Conservation (phyloP, 2,888 invertebrate species). For the Latrodectus hesperus region DNA sequence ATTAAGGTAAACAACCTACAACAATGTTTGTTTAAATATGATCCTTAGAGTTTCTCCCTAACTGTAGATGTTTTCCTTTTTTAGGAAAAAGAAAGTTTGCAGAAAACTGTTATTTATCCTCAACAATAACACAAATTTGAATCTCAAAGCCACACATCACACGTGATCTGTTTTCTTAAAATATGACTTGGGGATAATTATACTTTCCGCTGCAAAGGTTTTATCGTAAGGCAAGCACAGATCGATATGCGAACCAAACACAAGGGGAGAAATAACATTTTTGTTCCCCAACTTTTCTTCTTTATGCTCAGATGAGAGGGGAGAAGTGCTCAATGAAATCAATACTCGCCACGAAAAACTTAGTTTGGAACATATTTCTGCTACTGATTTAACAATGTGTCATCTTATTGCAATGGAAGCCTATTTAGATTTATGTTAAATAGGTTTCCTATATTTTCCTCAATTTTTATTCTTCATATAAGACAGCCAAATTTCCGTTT, state of each 20-base stretch:
- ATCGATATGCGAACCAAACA: not conserved
- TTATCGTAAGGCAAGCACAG: not conserved
- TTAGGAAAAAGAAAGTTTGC: not conserved
- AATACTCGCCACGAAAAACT: not conserved
- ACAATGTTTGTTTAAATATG: slow-evolving; percentile 44
- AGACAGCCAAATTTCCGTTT: too few relatives aligned
- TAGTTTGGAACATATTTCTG: not conserved
- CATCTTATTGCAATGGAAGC: too few relatives aligned
- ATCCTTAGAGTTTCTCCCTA: slow-evolving; percentile 36
- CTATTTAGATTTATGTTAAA: too few relatives aligned
- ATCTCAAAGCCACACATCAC: slow-evolving; percentile 15
- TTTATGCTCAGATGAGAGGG: not conserved
- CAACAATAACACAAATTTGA: slow-evolving; percentile 27
- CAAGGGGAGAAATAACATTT: not conserved
- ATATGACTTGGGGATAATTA: slow-evolving; percentile 46
- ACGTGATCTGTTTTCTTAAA: slow-evolving; percentile 27
- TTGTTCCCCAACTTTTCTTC: not conserved
- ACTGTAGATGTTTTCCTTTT: not conserved
- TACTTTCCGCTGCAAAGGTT: not conserved
- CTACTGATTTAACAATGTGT: too few relatives aligned
- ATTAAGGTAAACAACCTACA: slow-evolving; percentile 32
- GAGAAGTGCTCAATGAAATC: not conserved
- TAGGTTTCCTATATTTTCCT: too few relatives aligned
- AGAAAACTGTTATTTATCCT: slow-evolving; percentile 21
- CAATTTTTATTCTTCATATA: too few relatives aligned